These are phyloP conservation scores for Phallusia fumigata DNA, from an alignment of 23 tunicate genomes.

Conservation along the genomic window DNA sequence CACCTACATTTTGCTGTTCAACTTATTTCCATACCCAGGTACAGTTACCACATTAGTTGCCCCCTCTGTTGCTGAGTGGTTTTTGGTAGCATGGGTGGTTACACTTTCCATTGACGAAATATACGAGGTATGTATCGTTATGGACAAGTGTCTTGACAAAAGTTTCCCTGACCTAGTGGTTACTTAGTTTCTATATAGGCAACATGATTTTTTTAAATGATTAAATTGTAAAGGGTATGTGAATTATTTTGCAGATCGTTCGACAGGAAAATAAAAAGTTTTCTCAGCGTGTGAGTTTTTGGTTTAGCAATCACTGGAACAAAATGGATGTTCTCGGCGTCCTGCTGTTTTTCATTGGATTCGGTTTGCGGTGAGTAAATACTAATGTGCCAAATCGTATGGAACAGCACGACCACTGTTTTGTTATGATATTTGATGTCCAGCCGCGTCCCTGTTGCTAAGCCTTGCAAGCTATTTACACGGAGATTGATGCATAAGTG, in stretches of 20 bases:
- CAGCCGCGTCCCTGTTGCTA: too few species aligned
- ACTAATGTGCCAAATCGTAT: too few species aligned
- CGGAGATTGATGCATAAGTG: too few species aligned
- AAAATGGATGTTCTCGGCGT: conserved; percentile 48
- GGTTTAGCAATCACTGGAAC: conserved; percentile 52
- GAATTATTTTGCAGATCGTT: not conserved
- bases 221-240: too few species aligned
- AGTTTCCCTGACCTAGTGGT: too few species aligned
- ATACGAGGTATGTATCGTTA: conserved; percentile 45
- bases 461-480: too few species aligned
- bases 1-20: conserved; percentile 61
- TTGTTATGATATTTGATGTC: too few species aligned
- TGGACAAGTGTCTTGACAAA: too few species aligned
- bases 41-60: not conserved
- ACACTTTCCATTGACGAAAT: conserved; percentile 57
- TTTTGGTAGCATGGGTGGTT: conserved; percentile 52
- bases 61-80: conserved; percentile 29
- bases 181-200: too few species aligned
- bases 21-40: conserved; percentile 18
- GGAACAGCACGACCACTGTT: too few species aligned
- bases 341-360: conserved; percentile 49
- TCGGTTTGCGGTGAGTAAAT: conserved; percentile 51
- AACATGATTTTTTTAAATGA: too few species aligned
- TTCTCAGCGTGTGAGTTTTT: not conserved
- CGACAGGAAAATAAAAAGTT: conserved; percentile 13